phyloP scores from a whole-genome alignment of 1,140 invertebrate genomes.

The Bombus huntii region DNA sequence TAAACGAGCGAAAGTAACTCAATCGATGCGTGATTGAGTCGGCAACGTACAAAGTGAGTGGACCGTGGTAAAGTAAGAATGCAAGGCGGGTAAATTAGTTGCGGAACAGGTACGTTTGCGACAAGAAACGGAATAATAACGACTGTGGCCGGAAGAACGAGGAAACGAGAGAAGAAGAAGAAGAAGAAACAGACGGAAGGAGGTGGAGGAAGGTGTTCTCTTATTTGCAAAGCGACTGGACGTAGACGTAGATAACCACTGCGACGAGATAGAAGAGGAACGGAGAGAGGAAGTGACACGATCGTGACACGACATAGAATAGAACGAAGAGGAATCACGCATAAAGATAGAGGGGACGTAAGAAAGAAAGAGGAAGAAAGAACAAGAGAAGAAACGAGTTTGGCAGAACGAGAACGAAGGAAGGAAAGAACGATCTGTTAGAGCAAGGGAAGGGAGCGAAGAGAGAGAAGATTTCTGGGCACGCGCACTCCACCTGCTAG shows the following conservation, averaged over 20 bases:
- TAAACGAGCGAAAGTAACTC: background rate
- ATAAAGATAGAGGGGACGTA: background rate
- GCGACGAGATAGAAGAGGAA: background rate
- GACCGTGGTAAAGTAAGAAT: slow-evolving; percentile 4
- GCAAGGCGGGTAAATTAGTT: slow-evolving; percentile 34
- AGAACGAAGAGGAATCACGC: background rate
- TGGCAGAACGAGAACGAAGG: slow-evolving; percentile 23
- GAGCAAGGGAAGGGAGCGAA: slow-evolving; percentile 44
- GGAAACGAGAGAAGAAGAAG: slow-evolving; percentile 4
- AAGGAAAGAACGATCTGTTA: slow-evolving; percentile 45
- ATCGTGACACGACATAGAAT: background rate
- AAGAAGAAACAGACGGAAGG: background rate
- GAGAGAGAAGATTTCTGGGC: slow-evolving; percentile 75
- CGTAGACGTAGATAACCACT: slow-evolving; percentile 21
- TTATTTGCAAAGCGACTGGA: slow-evolving; percentile 12
- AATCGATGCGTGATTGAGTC: background rate
- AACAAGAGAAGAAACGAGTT: slow-evolving; percentile 36
- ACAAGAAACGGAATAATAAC: slow-evolving; percentile 55
- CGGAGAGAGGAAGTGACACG: background rate
- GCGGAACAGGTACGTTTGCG: slow-evolving; percentile 12
- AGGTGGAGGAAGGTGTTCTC: background rate
- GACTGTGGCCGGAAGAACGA: slow-evolving; percentile 30
- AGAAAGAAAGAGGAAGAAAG: background rate
- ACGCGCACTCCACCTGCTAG: slow-evolving; percentile 81
- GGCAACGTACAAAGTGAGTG: slow-evolving; percentile 7